These are phyloP conservation scores for Hydra vulgaris DNA, from an alignment of 30 jellyfish, hydroid and myxozoan genomes.

Conservation along the genomic window DNA sequence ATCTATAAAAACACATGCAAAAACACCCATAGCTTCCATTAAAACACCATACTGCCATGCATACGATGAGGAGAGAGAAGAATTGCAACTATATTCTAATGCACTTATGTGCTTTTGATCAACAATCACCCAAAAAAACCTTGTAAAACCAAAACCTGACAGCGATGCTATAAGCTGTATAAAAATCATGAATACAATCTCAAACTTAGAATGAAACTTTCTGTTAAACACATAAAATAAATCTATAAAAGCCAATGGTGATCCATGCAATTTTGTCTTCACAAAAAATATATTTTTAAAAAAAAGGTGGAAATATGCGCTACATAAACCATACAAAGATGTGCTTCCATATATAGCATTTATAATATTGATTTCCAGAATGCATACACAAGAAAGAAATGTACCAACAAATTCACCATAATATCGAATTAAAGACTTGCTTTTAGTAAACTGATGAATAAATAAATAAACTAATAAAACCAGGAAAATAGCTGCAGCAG, in stretches of 20 bases:
- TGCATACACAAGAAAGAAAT: slow-evolving; percentile 24
- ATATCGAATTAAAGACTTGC: not conserved
- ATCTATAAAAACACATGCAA: slow-evolving; percentile 45
- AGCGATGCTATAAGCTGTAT: slow-evolving; percentile 17
- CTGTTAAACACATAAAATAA: slow-evolving; percentile 4
- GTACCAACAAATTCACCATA: slow-evolving; percentile 30
- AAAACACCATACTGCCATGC: slow-evolving; percentile 34
- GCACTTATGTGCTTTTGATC: slow-evolving; percentile 22
- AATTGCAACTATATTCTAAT: slow-evolving; percentile 28
- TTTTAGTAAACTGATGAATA: not conserved
- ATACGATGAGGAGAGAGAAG: slow-evolving; percentile 46
- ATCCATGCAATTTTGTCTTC: slow-evolving; percentile 2
- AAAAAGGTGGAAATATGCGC: slow-evolving; percentile 16
- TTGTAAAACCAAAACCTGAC: slow-evolving; percentile 15
- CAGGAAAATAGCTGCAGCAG: slow-evolving; percentile 8
- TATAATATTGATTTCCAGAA: slow-evolving; percentile 12
- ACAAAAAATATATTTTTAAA: slow-evolving; percentile 6
- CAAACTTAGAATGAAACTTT: not conserved
- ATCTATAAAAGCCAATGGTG: slow-evolving; percentile 19
- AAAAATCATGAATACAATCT: slow-evolving; percentile 2
- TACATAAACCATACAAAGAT: not conserved
- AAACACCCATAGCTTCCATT: slow-evolving; percentile 42
- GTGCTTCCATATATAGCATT: slow-evolving; percentile 2
- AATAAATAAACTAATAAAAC: not conserved
- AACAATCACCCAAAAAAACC: slow-evolving; percentile 5